These are phyloP conservation scores for Lasius fuliginosus DNA, from an alignment of 2,888 invertebrate genomes.

Conservation along the genomic window DNA sequence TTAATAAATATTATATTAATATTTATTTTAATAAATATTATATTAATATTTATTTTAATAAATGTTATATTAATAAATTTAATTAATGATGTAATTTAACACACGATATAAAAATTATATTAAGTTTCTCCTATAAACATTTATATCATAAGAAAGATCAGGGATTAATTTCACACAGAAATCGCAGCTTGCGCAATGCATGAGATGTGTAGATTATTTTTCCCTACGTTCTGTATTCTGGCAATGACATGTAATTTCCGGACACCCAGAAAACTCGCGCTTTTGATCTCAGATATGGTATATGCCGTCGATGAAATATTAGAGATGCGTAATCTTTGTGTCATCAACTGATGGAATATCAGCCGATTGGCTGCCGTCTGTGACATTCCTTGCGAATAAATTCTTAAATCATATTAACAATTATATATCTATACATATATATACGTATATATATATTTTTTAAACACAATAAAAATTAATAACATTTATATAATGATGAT, in stretches of 20 bases:
- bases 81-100: neutral
- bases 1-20: constrained; percentile 1
- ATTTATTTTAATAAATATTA: too few relatives aligned
- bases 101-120: constrained; percentile 1
- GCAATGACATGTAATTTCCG: constrained; percentile 74
- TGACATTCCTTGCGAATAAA: neutral
- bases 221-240: constrained; percentile 60
- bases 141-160: neutral
- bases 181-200: constrained; percentile 19
- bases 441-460: neutral
- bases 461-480: neutral
- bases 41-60: neutral
- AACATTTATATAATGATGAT: neutral
- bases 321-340: constrained; percentile 43
- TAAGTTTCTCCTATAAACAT: neutral
- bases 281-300: constrained; percentile 58
- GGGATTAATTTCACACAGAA: constrained; percentile 60
- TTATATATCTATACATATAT: too few relatives aligned
- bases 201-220: constrained; percentile 40
- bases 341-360: constrained; percentile 30
- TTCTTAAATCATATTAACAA: neutral
- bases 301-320: constrained; percentile 45
- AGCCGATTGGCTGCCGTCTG: constrained; percentile 7
- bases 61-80: neutral
- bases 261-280: constrained; percentile 50